phyloP scores from a whole-genome alignment of 1,140 invertebrate species.

The Notospermus geniculatus region DNA sequence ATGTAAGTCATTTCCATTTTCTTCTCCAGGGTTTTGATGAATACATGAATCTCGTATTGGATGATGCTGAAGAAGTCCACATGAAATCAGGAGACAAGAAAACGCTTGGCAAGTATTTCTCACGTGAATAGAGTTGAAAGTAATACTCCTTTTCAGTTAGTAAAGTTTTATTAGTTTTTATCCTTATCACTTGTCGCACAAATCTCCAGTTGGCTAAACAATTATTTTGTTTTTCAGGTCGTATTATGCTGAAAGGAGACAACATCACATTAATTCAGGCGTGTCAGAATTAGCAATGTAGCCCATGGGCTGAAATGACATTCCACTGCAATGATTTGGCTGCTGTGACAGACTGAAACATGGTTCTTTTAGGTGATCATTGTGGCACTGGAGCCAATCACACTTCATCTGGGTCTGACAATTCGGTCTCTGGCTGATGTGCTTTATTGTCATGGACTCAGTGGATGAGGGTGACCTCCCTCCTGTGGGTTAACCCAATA shows the following conservation, averaged over 20 bases:
- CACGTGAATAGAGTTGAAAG: not conserved
- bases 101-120: conserved; percentile 71
- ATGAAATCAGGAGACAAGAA: conserved; percentile 85
- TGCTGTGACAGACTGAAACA: no score
- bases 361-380: no score
- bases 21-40: conserved; percentile 86
- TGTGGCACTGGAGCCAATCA: no score
- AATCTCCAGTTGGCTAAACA: conserved; percentile 5
- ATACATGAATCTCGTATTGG: conserved; percentile 99
- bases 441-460: no score
- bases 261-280: conserved; percentile 89
- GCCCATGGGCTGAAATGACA: no score
- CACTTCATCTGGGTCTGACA: no score
- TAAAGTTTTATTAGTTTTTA: no score
- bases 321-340: no score
- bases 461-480: no score
- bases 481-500: no score
- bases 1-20: conserved; percentile 61
- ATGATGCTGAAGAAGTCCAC: conserved; percentile 95
- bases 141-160: no score
- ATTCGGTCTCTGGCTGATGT: no score
- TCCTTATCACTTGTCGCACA: not conserved
- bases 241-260: conserved; percentile 76
- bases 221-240: conserved; percentile 52
- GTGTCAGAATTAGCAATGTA: conserved; percentile 27